Conservation (phyloP, 2,888 invertebrate genomes). For the Ornithoptera priamus region DNA sequence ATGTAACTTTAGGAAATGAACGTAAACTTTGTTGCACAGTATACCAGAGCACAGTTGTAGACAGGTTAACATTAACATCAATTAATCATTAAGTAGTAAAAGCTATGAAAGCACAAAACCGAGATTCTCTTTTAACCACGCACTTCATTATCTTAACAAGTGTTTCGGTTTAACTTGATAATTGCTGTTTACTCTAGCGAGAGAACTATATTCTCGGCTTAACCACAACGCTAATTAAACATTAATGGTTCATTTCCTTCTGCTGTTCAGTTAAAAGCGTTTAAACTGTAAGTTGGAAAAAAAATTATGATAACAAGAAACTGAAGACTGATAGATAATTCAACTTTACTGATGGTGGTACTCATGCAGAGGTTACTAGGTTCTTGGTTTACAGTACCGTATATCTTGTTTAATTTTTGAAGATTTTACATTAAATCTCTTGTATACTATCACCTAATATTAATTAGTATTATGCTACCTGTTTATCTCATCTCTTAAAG, state of each 20-base stretch:
- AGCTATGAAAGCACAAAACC: not conserved
- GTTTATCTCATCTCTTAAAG: too few relatives aligned
- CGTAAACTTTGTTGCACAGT: not conserved
- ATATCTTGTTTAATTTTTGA: too few relatives aligned
- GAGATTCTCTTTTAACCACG: slow-evolving; percentile 9
- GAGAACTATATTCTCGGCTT: slow-evolving; percentile 13
- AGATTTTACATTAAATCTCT: too few relatives aligned
- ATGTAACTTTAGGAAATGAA: not conserved
- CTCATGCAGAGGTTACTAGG: too few relatives aligned
- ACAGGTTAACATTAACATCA: not conserved
- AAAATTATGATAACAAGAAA: not conserved
- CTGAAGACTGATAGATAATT: not conserved
- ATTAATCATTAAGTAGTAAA: not conserved
- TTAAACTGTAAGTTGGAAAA: not conserved
- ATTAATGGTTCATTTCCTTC: slow-evolving; percentile 15
- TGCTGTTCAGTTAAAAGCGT: slow-evolving; percentile 1
- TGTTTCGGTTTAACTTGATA: slow-evolving; percentile 19
- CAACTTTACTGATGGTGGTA: too few relatives aligned
- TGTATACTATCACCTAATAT: too few relatives aligned
- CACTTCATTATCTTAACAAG: slow-evolving; percentile 20
- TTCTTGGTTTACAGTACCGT: too few relatives aligned
- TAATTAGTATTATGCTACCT: too few relatives aligned
- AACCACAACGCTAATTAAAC: slow-evolving; percentile 23
- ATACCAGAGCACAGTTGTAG: not conserved
- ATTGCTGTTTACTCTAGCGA: slow-evolving; percentile 18